Evolutionary conservation across 2,797 vertebrate genomes (phyloP), one percentile per base, ranked within the genome.

Genomic region (Zalophus californianus): DNA sequence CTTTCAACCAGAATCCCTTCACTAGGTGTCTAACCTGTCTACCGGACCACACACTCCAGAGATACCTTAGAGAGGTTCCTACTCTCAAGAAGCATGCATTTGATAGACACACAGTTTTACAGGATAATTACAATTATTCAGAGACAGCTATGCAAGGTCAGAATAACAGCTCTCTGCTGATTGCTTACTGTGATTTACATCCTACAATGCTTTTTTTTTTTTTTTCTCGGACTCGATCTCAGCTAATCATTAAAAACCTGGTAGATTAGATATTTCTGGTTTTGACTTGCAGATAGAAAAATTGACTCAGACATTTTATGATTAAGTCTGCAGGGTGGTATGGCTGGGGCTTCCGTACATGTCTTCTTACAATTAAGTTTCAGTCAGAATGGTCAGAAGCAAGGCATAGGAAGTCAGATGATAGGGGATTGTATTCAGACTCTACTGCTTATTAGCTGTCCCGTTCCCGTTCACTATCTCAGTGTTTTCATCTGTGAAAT

Each of bases 211-310:
- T 60, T 35, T 86, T 75, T 68, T 75, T 68, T 75, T 68, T 58
- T 41, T 73, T 48, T 48, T 29, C 66, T 50, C 84, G 80, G 70
- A 62, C 7, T 93, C 77, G 20, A 50, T 75, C 35, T 82, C 88
- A 95, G 38, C 73, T 82, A 92, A 84, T 97, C 20, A 44, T 35
- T 77, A 79, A 95, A 48, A 84, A 35, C 4, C 10, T 87, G 29
- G 14, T 54, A 75, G 29, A 91, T 87, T 66, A 52, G 14, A 68
- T 58, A 90, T 66, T 86, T 25, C 10, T 86, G 18, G 62, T 93
- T 90, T 86, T 70, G 27, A 66, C 12, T 79, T 96, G 73, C 15
- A 88, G 29, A 60, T 87, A 54, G 13, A 83, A 56, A 85, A 66
- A 79, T 21, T 21, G 52, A 52, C 66, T 60, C 11, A 82, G 72